These are phyloP conservation scores for Propsilocerus akamusi DNA, from an alignment of 1,140 invertebrate genomes.

Conservation along the genomic window DNA sequence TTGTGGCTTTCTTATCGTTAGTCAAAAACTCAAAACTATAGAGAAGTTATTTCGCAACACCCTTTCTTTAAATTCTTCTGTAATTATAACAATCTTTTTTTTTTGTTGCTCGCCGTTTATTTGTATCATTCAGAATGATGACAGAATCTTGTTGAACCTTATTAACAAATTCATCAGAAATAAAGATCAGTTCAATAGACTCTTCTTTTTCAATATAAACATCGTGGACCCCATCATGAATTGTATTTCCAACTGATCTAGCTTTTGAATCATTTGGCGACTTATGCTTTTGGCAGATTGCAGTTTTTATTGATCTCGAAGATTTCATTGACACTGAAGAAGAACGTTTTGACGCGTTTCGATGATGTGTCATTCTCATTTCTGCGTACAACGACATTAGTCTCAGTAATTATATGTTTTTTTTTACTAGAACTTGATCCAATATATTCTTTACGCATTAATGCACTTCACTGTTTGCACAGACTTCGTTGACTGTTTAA, in stretches of 20 bases:
- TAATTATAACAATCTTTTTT: background rate
- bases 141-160: background rate
- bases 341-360: background rate
- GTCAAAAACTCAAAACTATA: too few relatives aligned
- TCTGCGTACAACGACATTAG: background rate
- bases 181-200: constrained; percentile 8
- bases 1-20: background rate
- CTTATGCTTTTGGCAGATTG: background rate
- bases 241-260: constrained; percentile 6
- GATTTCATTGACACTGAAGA: constrained; percentile 4
- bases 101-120: background rate
- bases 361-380: background rate
- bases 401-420: background rate
- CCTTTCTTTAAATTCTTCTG: background rate
- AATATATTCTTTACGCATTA: background rate
- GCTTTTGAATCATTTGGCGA: constrained; percentile 1
- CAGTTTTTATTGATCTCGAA: background rate
- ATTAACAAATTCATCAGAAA: constrained; percentile 7
- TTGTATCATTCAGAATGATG: background rate
- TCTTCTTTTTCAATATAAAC: background rate
- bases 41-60: background rate
- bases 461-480: background rate
- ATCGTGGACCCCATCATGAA: background rate
- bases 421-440: background rate
- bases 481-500: background rate